A percentile compares a stretch with the other conserved stretches of the same genome.
These are phyloP conservation scores for rabbit (Oryctolagus cuniculus) DNA, from an alignment of 2,113 vertebrate genomes.

Conservation along the genomic window mOryCun1.1 NC_091433.1:187854001-187854500, in stretches of 20 bases:
- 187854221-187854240: neutral
- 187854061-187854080: neutral
- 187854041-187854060: neutral
- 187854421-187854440: neutral
- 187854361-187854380: neutral
- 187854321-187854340: neutral
- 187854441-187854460: slow-evolving; percentile 11
- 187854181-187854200: neutral
- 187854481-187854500: accelerated
- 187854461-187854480: neutral
- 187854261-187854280: neutral
- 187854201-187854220: neutral
- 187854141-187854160: neutral
- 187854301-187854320: neutral
- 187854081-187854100: neutral
- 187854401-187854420: neutral
- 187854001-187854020: neutral
- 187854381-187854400: neutral
- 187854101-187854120: neutral
- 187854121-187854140: neutral
- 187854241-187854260: no score
- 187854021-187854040: neutral
- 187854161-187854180: neutral
- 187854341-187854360: neutral
- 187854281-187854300: neutral